Evolutionary conservation across 1,140 invertebrate genomes (phyloP).

Genomic region (Centruroides sculpturatus): DNA sequence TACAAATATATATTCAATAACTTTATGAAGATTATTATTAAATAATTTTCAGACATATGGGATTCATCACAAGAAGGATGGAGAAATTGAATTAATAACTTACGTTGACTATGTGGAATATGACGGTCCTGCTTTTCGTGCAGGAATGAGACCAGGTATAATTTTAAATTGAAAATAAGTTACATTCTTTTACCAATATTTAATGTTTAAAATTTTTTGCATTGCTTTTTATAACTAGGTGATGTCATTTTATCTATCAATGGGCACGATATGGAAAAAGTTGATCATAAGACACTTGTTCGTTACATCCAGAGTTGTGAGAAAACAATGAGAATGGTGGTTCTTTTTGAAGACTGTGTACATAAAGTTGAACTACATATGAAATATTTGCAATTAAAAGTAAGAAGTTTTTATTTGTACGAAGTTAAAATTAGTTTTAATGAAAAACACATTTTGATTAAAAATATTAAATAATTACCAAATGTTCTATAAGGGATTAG

Average conservation of each 20-base stretch:
- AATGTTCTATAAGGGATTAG: too few species aligned
- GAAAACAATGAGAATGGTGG: constrained; percentile 80
- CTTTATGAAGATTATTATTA: background rate
- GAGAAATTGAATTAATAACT: constrained; percentile 81
- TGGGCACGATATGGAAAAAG: constrained; percentile 68
- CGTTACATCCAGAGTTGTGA: constrained; percentile 81
- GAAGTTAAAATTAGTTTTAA: too few species aligned
- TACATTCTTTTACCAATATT: too few species aligned
- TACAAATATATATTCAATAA: background rate
- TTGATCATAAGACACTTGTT: constrained; percentile 78
- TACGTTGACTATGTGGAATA: constrained; percentile 92
- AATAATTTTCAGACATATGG: constrained; percentile 63
- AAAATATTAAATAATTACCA: too few species aligned
- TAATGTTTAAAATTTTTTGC: too few species aligned
- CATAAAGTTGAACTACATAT: constrained; percentile 83
- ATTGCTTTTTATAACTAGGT: constrained; percentile 24
- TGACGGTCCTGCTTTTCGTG: constrained; percentile 70
- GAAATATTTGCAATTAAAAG: constrained; percentile 72
- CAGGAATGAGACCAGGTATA: constrained; percentile 76
- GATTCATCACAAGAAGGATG: constrained; percentile 82
- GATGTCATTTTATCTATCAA: constrained; percentile 92
- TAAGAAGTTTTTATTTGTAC: background rate
- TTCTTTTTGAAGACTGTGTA: constrained; percentile 87
- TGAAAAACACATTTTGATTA: too few species aligned
- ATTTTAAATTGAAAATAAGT: background rate